Evolutionary conservation across 2,113 vertebrate species (phyloP).

Genomic region (Excalfactoria chinensis): DNA sequence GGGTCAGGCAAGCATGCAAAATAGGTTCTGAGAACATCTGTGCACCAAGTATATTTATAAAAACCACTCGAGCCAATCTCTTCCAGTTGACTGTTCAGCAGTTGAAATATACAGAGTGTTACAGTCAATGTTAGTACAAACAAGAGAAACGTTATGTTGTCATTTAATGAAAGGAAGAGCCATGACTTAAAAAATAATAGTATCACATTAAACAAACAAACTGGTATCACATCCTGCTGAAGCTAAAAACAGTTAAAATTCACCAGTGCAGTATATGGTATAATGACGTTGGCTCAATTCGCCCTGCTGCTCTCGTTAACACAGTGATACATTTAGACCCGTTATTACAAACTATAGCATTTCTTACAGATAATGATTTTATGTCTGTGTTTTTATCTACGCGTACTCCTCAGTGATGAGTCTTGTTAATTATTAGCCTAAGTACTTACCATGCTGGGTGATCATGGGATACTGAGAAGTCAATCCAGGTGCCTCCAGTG

Average conservation of each 20-base stretch:
- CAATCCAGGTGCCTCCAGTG: neutral
- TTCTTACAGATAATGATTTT: neutral
- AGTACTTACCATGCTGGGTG: neutral
- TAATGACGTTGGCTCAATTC: neutral
- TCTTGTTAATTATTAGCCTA: neutral
- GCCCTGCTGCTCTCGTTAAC: neutral
- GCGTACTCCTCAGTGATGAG: neutral
- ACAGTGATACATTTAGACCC: neutral
- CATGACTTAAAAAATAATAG: neutral
- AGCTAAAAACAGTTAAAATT: neutral
- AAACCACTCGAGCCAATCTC: constrained; percentile 34
- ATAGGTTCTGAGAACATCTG: constrained; percentile 41
- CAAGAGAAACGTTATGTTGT: neutral
- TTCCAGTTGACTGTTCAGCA: constrained; percentile 35
- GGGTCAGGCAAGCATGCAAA: constrained; percentile 13
- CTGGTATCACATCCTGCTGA: fast-evolving
- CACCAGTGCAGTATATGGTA: neutral
- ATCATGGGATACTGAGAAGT: neutral
- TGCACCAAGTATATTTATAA: constrained; percentile 26
- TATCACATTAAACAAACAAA: neutral
- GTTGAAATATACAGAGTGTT: neutral
- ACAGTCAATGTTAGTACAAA: neutral
- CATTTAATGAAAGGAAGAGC: neutral
- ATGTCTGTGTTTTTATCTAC: neutral
- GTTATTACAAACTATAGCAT: neutral